A percentile compares a stretch with the other conserved stretches of the same genome.
These are phyloP conservation scores for Dasyurus viverrinus DNA, from an alignment of 2,113 vertebrate species.

Conservation along the genomic window DNA sequence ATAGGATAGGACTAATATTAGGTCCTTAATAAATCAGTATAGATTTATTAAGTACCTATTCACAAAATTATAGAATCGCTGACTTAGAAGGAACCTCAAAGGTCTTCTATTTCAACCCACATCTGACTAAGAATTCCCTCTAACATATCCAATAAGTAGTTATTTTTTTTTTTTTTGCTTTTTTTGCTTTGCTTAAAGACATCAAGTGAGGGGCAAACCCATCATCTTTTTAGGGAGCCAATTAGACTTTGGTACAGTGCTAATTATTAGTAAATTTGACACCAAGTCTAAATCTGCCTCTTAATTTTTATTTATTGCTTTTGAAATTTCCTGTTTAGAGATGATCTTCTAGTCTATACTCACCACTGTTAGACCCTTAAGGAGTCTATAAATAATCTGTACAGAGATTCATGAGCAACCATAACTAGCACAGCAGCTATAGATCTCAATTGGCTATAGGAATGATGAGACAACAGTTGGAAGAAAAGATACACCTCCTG, in stretches of 20 bases:
- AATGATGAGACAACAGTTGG: not conserved
- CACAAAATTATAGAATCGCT: not conserved
- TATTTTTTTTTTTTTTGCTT: no score
- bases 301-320: not conserved
- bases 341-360: not conserved
- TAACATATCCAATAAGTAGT: not conserved
- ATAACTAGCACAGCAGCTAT: not conserved
- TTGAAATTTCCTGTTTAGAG: not conserved
- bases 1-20: not conserved
- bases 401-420: not conserved
- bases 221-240: not conserved
- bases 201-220: not conserved
- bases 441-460: not conserved
- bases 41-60: not conserved
- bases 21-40: not conserved
- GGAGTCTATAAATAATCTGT: not conserved
- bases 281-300: not conserved
- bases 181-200: not conserved
- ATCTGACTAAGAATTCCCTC: not conserved
- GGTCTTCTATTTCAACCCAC: not conserved
- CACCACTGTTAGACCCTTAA: not conserved
- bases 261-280: not conserved
- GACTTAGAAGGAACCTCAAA: not conserved
- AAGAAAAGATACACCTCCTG: not conserved
- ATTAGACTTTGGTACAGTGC: not conserved